A percentile compares a stretch with the other conserved stretches of the same genome.
Conservation (phyloP, 2,797 vertebrate genomes). For the Poeciliopsis paucimaculata region DNA sequence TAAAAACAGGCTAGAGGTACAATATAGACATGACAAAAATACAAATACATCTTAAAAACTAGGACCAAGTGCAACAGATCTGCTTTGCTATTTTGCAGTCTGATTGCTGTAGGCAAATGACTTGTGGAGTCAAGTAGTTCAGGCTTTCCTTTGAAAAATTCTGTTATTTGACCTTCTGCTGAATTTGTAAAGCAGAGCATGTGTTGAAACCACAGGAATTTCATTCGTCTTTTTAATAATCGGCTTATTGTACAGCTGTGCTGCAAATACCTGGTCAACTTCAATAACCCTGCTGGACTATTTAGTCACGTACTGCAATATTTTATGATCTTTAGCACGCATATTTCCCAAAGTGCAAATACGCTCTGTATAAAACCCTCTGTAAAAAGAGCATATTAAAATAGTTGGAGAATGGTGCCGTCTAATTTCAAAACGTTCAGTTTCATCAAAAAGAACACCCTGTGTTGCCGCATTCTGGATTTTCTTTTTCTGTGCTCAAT, state of each 20-base stretch:
- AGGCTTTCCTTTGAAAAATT: not conserved
- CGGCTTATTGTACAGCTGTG: not conserved
- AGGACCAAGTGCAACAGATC: not conserved
- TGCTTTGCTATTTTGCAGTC: not conserved
- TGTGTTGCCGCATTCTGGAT: not conserved
- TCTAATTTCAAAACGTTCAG: not conserved
- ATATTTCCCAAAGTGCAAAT: not conserved
- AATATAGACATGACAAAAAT: no score
- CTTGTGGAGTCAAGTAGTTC: not conserved
- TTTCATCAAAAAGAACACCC: not conserved
- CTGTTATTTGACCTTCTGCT: not conserved
- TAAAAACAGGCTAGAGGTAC: no score
- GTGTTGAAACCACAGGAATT: not conserved
- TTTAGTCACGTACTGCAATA: not conserved
- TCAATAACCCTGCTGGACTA: not conserved
- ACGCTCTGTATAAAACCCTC: not conserved
- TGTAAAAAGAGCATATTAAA: not conserved
- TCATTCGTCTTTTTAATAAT: not conserved
- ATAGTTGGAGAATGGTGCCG: not conserved
- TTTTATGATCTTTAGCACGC: not conserved
- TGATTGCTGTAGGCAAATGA: not conserved
- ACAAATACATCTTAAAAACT: not conserved
- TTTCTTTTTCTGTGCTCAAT: not conserved
- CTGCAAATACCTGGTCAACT: not conserved
- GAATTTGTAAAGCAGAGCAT: not conserved